Conservation (phyloP, 2,888 invertebrate genomes). For the Drosophila nigritarsus region DNA sequence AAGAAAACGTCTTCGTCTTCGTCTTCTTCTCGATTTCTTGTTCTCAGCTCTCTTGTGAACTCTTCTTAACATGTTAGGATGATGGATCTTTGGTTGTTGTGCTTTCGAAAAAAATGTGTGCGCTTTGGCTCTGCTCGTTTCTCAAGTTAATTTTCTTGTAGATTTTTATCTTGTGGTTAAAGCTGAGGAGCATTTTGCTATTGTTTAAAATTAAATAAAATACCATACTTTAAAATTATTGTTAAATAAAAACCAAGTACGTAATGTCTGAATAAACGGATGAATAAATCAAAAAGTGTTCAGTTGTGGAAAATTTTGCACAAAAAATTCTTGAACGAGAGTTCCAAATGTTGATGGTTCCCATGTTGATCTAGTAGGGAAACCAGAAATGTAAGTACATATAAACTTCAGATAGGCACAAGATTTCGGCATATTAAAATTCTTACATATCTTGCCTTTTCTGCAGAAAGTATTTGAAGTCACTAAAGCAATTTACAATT, state of each 20-base stretch:
- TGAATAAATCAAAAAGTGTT: conserved; percentile 15
- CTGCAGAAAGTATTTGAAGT: conserved; percentile 37
- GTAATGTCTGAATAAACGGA: conserved; percentile 5
- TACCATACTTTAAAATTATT: conserved; percentile 19
- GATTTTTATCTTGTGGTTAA: conserved; percentile 26
- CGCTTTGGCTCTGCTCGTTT: conserved; percentile 75
- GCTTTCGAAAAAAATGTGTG: conserved; percentile 54
- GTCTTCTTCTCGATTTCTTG: conserved; percentile 3
- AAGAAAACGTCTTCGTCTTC: conserved; percentile 10
- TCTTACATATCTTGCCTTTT: background rate
- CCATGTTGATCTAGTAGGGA: conserved; percentile 1
- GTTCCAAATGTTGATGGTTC: background rate
- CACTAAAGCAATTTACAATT: conserved; percentile 39
- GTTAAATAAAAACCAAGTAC: background rate
- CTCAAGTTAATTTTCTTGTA: conserved; percentile 41
- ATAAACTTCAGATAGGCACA: background rate
- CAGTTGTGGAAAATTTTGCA: conserved; percentile 46
- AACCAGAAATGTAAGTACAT: background rate
- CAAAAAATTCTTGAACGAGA: background rate
- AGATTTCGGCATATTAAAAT: background rate
- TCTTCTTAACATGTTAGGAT: conserved; percentile 38
- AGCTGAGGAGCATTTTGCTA: conserved; percentile 74
- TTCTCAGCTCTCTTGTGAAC: conserved; percentile 61
- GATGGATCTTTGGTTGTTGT: conserved; percentile 84
- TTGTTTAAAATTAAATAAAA: conserved; percentile 38